Conservation (phyloP, 2,888 invertebrate species). For the Drepanosiphum platanoidis region DNA sequence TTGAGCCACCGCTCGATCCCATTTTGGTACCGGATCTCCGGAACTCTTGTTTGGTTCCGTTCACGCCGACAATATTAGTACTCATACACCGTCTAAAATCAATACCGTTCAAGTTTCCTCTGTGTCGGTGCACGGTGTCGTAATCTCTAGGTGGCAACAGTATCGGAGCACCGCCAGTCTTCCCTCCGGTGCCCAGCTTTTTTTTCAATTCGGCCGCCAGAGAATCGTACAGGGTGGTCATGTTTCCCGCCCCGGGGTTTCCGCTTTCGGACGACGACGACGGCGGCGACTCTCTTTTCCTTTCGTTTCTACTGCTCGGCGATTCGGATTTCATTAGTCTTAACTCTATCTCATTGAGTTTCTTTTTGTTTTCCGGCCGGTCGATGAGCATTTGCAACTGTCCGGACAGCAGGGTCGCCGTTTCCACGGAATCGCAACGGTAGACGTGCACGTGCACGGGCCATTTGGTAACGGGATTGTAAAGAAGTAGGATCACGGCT, state of each 20-base stretch:
- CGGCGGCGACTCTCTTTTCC: conserved; percentile 61
- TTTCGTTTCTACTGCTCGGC: background rate
- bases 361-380: conserved; percentile 85
- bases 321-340: conserved; percentile 67
- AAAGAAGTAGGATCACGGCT: conserved; percentile 89
- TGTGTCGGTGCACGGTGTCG: conserved; percentile 86
- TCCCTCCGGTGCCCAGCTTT: conserved; percentile 71
- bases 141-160: conserved; percentile 93
- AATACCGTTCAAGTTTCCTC: conserved; percentile 80
- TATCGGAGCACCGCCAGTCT: conserved; percentile 68
- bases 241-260: conserved; percentile 59
- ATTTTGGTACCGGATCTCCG: conserved; percentile 66
- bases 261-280: conserved; percentile 63
- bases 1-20: conserved; percentile 82
- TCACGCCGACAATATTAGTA: conserved; percentile 75
- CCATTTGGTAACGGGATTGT: conserved; percentile 93
- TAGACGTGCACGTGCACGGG: conserved; percentile 96
- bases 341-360: conserved; percentile 83
- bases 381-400: conserved; percentile 85
- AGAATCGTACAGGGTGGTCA: conserved; percentile 80
- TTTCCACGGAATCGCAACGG: conserved; percentile 92
- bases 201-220: conserved; percentile 89
- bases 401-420: conserved; percentile 85
- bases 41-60: conserved; percentile 69
- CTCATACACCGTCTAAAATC: conserved; percentile 77